Evolutionary conservation across 1,140 invertebrate species (phyloP).

Genomic region (Sitophilus oryzae): DNA sequence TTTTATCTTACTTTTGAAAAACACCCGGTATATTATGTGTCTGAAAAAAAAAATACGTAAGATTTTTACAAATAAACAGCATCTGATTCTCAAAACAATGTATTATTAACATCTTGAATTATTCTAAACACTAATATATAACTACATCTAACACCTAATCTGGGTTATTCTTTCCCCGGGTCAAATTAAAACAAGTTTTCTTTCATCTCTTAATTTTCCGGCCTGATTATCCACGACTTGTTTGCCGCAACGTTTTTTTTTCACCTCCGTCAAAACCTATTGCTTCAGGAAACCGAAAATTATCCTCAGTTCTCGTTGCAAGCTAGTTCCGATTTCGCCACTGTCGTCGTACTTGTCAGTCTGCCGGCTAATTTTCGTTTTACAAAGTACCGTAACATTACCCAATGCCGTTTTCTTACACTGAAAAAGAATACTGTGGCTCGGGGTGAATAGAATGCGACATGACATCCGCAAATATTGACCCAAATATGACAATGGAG

Average conservation of each 20-base stretch:
- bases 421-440: conserved; percentile 1
- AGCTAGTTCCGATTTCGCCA: not conserved
- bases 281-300: not conserved
- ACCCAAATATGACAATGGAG: conserved; percentile 17
- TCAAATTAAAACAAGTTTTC: not conserved
- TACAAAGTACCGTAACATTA: no score
- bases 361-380: not conserved
- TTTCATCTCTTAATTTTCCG: not conserved
- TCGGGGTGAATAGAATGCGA: not conserved
- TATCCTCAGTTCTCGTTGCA: not conserved
- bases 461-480: conserved; percentile 12
- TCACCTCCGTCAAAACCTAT: not conserved
- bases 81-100: no score
- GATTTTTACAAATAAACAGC: no score
- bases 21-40: no score
- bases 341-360: not conserved
- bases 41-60: no score
- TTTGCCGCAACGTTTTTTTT: not conserved
- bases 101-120: no score
- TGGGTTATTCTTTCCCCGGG: no score
- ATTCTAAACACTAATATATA: no score
- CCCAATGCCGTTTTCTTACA: no score
- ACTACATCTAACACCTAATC: no score
- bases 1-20: no score
- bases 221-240: not conserved